phyloP scores from a whole-genome alignment of 2,113 vertebrate species.

The Butastur rufipennis region DNA sequence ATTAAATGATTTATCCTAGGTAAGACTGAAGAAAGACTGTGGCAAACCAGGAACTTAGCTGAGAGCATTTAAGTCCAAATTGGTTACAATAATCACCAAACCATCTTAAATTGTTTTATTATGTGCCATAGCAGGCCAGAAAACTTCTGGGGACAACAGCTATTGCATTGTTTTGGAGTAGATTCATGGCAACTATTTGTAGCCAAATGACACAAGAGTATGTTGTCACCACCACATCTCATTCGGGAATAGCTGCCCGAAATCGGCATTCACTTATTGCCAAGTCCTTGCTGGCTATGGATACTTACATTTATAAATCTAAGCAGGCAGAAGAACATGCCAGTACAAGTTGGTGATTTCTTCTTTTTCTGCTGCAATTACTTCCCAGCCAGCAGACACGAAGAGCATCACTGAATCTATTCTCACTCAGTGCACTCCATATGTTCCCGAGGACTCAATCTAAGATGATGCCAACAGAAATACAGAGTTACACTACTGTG shows the following conservation, averaged over 20 bases:
- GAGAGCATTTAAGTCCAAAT: background rate
- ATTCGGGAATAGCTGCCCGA: background rate
- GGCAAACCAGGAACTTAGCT: background rate
- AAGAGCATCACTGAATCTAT: constrained; percentile 11
- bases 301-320: background rate
- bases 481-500: background rate
- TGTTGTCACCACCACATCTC: background rate
- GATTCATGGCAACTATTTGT: background rate
- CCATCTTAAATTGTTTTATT: background rate
- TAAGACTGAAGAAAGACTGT: background rate
- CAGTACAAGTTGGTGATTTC: constrained; percentile 47
- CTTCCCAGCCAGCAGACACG: constrained; percentile 35
- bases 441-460: background rate
- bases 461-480: constrained; percentile 1
- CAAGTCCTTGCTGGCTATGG: background rate
- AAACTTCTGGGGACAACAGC: background rate
- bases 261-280: background rate
- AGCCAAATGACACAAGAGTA: background rate
- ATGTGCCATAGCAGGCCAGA: background rate
- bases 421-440: constrained; percentile 27
- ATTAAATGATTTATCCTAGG: background rate
- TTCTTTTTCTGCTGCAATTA: background rate
- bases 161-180: background rate
- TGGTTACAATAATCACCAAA: background rate
- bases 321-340: constrained; percentile 21